These are phyloP conservation scores for Lathronympha strigana DNA, from an alignment of 2,888 invertebrate species.

Conservation along the genomic window DNA sequence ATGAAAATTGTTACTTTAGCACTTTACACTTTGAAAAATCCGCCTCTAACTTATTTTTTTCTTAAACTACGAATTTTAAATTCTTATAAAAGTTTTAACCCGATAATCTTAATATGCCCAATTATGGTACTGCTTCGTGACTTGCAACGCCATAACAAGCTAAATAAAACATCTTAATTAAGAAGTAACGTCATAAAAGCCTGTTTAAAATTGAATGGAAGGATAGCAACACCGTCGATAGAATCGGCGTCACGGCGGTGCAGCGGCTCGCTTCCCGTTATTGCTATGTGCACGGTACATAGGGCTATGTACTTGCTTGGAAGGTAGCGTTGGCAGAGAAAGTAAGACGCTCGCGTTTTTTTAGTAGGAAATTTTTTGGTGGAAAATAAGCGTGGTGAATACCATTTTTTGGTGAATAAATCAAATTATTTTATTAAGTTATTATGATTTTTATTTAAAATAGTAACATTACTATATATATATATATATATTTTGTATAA, in stretches of 20 bases:
- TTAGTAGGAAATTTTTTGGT: neutral
- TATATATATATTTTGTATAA: too few species aligned
- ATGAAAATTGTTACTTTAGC: too few species aligned
- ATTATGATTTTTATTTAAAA: too few species aligned
- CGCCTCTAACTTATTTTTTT: too few species aligned
- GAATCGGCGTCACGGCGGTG: constrained; percentile 44
- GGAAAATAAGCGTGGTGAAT: neutral
- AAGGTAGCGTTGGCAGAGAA: constrained; percentile 51
- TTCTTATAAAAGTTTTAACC: neutral
- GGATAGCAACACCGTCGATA: constrained; percentile 42
- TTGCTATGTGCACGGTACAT: constrained; percentile 60
- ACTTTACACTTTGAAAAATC: too few species aligned
- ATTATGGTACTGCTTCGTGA: constrained; percentile 27
- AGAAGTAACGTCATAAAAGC: constrained; percentile 36
- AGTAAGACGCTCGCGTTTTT: neutral
- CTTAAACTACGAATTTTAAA: too few species aligned
- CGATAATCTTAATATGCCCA: neutral
- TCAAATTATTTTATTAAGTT: too few species aligned
- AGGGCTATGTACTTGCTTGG: constrained; percentile 56
- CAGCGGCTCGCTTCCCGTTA: constrained; percentile 74
- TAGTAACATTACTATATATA: too few species aligned
- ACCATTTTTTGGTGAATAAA: too few species aligned
- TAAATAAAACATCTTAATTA: constrained; percentile 39
- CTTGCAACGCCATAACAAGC: constrained; percentile 24
- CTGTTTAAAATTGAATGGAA: constrained; percentile 50